Conservation (phyloP, 2,113 vertebrate species). For the Origma solitaria region DNA sequence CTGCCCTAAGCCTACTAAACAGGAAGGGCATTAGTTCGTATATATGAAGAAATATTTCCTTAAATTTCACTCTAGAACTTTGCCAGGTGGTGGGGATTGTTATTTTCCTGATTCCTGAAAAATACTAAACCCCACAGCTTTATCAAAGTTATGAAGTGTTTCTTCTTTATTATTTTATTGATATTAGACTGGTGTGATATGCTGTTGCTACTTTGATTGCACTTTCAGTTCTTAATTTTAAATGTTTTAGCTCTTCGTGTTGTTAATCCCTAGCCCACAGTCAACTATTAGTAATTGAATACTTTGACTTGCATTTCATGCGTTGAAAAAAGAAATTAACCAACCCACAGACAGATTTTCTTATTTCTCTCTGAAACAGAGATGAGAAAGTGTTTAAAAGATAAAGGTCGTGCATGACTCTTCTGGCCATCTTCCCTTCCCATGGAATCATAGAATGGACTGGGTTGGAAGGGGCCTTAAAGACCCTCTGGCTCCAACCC, state of each 20-base stretch:
- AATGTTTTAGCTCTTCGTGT: not conserved
- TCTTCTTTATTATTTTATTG: not conserved
- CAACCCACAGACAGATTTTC: not conserved
- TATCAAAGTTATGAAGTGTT: not conserved
- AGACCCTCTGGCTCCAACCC: not conserved
- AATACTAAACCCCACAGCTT: not conserved
- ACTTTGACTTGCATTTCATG: not conserved
- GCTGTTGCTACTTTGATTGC: not conserved
- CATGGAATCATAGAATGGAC: not conserved
- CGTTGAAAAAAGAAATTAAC: not conserved
- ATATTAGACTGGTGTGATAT: not conserved
- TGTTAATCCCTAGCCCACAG: not conserved
- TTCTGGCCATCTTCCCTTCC: not conserved
- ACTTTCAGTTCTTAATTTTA: not conserved
- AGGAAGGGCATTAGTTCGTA: not conserved
- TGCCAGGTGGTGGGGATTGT: not conserved
- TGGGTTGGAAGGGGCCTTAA: not conserved
- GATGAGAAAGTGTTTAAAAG: not conserved
- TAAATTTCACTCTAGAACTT: not conserved
- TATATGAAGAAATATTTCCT: not conserved
- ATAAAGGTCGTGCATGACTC: fast-evolving
- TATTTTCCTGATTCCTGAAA: not conserved
- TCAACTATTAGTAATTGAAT: not conserved
- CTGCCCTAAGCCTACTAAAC: not conserved
- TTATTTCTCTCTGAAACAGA: not conserved